Conservation (phyloP, 2,888 invertebrate species). For the Petrolisthes cinctipes region DNA sequence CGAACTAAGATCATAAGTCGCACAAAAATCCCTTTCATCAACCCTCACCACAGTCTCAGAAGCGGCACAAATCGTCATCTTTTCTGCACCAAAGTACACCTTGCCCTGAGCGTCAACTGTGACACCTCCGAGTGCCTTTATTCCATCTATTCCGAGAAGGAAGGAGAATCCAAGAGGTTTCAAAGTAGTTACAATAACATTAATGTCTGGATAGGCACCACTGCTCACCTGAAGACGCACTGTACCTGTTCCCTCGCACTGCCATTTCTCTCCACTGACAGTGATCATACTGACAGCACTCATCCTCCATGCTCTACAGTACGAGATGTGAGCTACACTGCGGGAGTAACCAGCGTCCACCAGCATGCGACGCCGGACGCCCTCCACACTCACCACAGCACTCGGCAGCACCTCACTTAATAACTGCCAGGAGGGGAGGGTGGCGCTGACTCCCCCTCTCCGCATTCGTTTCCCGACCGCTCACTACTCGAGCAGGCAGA, state of each 20-base stretch:
- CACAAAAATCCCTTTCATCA: constrained; percentile 15
- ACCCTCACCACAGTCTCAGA: not conserved
- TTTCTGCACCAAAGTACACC: too few relatives aligned
- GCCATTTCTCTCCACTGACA: constrained; percentile 31
- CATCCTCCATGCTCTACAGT: constrained; percentile 30
- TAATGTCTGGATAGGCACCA: too few relatives aligned
- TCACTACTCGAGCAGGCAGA: not conserved
- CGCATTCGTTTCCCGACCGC: constrained; percentile 12
- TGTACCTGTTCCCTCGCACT: constrained; percentile 29
- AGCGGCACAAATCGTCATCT: constrained; percentile 12
- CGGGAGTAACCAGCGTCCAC: constrained; percentile 34
- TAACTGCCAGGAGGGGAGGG: constrained; percentile 33
- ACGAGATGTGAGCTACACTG: constrained; percentile 22
- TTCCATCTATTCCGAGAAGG: too few relatives aligned
- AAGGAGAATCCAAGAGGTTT: too few relatives aligned
- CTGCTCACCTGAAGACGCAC: constrained; percentile 28
- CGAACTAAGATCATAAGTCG: not conserved
- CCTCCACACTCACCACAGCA: too few relatives aligned
- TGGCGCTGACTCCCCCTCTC: constrained; percentile 25
- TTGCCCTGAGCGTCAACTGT: too few relatives aligned
- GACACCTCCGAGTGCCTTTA: too few relatives aligned
- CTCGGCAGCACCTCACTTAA: constrained; percentile 29
- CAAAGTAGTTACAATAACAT: too few relatives aligned
- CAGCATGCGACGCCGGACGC: not conserved
- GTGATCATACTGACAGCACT: constrained; percentile 1